Base-by-base conservation (phyloP, 2,797 vertebrate genomes). In the Enteromius thamalakanensis region DNA sequence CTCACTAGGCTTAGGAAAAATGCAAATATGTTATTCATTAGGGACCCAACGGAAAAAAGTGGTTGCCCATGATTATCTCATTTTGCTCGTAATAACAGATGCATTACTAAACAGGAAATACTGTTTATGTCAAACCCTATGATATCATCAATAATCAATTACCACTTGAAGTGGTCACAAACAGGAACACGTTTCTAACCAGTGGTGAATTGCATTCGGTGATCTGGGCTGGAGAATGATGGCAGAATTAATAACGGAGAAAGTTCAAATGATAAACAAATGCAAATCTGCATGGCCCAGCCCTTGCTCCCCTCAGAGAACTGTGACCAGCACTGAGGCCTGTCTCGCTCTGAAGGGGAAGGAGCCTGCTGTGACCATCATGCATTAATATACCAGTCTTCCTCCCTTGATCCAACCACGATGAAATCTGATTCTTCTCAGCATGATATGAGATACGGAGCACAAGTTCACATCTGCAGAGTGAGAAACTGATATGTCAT, bases 241-340 rank as follows among this genome's bases (percentile, higher is more conserved):
- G 83, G 74, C 68, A 76, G 82, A 58, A 77, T 89, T 47, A 76
- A 77, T 87, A 40, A 86, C 67, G 80, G 64, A 85, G 84, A 86
- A 83, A 87, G 87, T 91, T 90, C 88, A 77, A 82, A 79, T 86
- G 87, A 90, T 90, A 87, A 90, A 87, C 84, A 81, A 87, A 90
- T 86, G 87, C 87, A 87, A 90, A 87, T 87, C 82, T 84, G 76
- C 69, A 15, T 87, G 85, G 79, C 84, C 87, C 84, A 82, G 76
- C 80, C 21, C 51, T 32, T 6, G 72, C 69, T 82, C 85, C 87
- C 72, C 78, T 10, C 74, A 67, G 81, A 77, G 53, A 51, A 75
- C 47, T 76, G 60, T 67, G 80, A 65, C 70, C 81, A n/a, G 70
- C 17, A 19, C 84, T 88, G 58, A 69, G 87, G 77, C 84, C 82